Percentiles rank a stretch among this genome's conserved stretches.
These are phyloP conservation scores for Ceratosolen fusciceps DNA, from an alignment of 1,140 invertebrate species.

Conservation along the genomic window DNA sequence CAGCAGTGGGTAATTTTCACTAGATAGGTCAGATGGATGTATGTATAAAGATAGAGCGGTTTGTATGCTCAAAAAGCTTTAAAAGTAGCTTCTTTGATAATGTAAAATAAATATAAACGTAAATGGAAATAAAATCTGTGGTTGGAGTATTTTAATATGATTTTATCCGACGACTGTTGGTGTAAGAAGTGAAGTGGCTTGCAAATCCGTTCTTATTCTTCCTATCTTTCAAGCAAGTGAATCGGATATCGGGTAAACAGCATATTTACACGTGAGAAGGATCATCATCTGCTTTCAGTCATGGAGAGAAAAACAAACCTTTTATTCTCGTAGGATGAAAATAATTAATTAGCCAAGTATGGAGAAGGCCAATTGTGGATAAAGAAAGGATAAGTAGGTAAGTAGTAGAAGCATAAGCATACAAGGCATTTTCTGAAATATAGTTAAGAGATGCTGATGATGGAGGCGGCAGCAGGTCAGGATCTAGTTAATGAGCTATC, in stretches of 20 bases:
- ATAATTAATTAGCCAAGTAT: slow-evolving; percentile 14
- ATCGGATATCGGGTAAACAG: too few species aligned
- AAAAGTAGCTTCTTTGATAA: too few species aligned
- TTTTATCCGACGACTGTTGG: too few species aligned
- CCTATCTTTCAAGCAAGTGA: too few species aligned
- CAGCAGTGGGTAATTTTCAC: too few species aligned
- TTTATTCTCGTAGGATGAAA: neutral
- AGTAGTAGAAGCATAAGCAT: neutral
- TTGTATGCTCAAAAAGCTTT: too few species aligned
- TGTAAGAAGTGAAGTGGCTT: neutral
- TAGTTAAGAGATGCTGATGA: neutral
- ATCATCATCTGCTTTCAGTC: neutral
- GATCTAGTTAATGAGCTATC: neutral
- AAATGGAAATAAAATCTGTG: too few species aligned
- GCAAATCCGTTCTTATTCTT: neutral
- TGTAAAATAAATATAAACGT: too few species aligned
- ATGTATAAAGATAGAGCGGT: too few species aligned
- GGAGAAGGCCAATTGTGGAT: too few species aligned
- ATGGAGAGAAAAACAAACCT: neutral
- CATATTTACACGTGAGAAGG: neutral
- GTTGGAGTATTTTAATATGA: too few species aligned
- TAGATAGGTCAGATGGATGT: too few species aligned
- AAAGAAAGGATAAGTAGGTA: neutral
- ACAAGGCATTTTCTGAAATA: neutral
- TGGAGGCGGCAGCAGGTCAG: neutral